These are phyloP conservation scores for Zaprionus vittiger DNA, from an alignment of 1,140 invertebrate genomes.

Conservation along the genomic window DNA sequence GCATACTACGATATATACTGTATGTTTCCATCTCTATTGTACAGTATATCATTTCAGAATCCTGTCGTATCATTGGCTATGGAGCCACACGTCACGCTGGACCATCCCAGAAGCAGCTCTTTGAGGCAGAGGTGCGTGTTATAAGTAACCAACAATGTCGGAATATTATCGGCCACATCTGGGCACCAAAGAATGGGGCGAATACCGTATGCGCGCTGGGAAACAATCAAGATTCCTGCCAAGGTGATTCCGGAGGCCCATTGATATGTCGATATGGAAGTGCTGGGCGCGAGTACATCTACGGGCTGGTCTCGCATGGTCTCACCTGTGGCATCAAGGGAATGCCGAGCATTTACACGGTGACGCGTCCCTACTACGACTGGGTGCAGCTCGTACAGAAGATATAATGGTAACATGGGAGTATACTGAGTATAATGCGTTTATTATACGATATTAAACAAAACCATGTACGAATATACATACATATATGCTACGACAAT, in stretches of 20 bases:
- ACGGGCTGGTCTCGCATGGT: conserved; percentile 77
- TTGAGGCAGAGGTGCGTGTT: conserved; percentile 67
- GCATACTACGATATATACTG: not conserved
- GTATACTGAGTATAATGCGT: conserved; percentile 58
- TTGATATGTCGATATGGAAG: conserved; percentile 68
- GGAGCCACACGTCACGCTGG: conserved; percentile 73
- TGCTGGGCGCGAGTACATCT: conserved; percentile 62
- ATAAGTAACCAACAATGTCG: conserved; percentile 69
- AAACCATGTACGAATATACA: conserved; percentile 66
- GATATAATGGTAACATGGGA: conserved; percentile 31
- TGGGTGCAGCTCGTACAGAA: conserved; percentile 66
- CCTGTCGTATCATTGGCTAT: conserved; percentile 79
- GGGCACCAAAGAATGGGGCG: conserved; percentile 73
- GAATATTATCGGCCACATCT: conserved; percentile 73
- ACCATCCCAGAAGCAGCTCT: conserved; percentile 58
- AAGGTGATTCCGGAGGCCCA: conserved; percentile 81
- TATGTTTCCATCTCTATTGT: not conserved
- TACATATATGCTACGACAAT: conserved; percentile 66
- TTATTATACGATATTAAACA: conserved; percentile 72
- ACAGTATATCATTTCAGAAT: conserved; percentile 24
- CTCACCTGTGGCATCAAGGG: conserved; percentile 74
- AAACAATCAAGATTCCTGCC: conserved; percentile 75
- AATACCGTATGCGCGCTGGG: conserved; percentile 78
- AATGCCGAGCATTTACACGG: conserved; percentile 79
- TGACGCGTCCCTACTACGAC: conserved; percentile 68